phyloP scores from a whole-genome alignment of 1,140 invertebrate species.

The Listronotus oregonensis region DNA sequence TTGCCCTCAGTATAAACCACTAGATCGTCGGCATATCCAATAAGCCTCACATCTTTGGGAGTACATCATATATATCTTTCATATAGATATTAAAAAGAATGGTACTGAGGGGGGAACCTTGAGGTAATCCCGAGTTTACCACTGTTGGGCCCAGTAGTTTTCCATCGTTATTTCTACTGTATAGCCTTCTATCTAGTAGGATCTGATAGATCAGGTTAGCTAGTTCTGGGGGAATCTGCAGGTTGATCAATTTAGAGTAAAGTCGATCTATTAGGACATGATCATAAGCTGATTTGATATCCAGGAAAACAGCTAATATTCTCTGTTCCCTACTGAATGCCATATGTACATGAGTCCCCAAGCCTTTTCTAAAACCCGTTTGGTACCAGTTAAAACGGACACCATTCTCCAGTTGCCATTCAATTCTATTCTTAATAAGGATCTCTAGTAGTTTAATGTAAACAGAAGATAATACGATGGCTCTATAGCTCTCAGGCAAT shows the following conservation, averaged over 20 bases:
- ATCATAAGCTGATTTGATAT: conserved; percentile 25
- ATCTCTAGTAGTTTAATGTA: conserved; percentile 17
- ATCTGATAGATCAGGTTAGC: conserved; percentile 15
- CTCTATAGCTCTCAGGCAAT: conserved; percentile 1
- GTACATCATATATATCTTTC: conserved; percentile 2
- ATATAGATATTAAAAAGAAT: conserved; percentile 34
- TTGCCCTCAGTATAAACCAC: conserved; percentile 10
- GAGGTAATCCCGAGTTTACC: conserved; percentile 13
- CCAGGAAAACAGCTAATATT: conserved; percentile 20
- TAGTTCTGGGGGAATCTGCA: conserved; percentile 2
- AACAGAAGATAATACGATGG: conserved; percentile 14
- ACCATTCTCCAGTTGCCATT: conserved; percentile 22
- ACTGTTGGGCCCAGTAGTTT: conserved; percentile 3
- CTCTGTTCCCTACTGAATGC: conserved; percentile 9
- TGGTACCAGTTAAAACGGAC: not conserved
- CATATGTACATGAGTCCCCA: conserved; percentile 8
- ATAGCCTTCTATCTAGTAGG: not conserved
- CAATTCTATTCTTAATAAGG: conserved; percentile 25
- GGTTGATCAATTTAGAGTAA: conserved; percentile 12
- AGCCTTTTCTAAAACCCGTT: conserved; percentile 21
- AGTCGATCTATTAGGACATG: conserved; percentile 10
- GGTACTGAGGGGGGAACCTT: conserved; percentile 31
- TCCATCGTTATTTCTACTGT: conserved; percentile 9
- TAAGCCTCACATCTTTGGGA: conserved; percentile 2
- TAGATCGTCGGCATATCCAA: conserved; percentile 33